A percentile compares a stretch with the other conserved stretches of the same genome.
These are phyloP conservation scores for Oreotrochilus melanogaster DNA, from an alignment of 2,113 vertebrate species.

Conservation along the genomic window DNA sequence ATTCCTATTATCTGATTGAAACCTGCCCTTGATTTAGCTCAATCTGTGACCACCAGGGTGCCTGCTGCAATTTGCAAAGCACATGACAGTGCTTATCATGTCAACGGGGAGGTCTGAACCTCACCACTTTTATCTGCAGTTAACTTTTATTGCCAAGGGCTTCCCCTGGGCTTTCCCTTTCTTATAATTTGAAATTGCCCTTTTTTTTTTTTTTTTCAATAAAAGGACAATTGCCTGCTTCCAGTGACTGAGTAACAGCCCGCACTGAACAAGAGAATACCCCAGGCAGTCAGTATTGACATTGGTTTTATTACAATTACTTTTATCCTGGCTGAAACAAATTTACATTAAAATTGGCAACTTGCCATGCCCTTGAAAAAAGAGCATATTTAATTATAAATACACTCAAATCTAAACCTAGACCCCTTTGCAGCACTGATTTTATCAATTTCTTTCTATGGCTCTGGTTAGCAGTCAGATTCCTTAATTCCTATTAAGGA, in stretches of 20 bases:
- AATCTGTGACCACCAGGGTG: not conserved
- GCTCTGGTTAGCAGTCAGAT: not conserved
- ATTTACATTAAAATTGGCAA: not conserved
- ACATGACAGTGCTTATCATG: not conserved
- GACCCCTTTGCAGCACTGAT: not conserved
- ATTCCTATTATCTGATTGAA: not conserved
- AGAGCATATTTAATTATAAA: not conserved
- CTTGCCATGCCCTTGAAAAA: not conserved
- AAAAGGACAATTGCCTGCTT: constrained; percentile 15
- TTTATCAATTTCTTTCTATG: not conserved
- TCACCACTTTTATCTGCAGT: constrained; percentile 31
- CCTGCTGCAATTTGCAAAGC: not conserved
- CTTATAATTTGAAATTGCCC: constrained; percentile 27
- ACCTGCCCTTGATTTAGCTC: not conserved
- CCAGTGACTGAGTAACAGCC: not conserved
- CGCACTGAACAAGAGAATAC: not conserved
- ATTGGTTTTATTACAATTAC: not conserved
- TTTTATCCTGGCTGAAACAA: not conserved
- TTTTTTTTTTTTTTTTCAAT: not conserved
- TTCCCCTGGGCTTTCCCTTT: constrained; percentile 48
- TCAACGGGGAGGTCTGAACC: not conserved
- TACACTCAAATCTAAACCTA: not conserved
- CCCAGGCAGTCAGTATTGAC: not conserved
- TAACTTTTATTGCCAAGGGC: constrained; percentile 29
- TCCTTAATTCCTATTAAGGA: not conserved